Base-by-base conservation (phyloP, 2,888 invertebrate genomes). In the Lacanobia wlatinum region DNA sequence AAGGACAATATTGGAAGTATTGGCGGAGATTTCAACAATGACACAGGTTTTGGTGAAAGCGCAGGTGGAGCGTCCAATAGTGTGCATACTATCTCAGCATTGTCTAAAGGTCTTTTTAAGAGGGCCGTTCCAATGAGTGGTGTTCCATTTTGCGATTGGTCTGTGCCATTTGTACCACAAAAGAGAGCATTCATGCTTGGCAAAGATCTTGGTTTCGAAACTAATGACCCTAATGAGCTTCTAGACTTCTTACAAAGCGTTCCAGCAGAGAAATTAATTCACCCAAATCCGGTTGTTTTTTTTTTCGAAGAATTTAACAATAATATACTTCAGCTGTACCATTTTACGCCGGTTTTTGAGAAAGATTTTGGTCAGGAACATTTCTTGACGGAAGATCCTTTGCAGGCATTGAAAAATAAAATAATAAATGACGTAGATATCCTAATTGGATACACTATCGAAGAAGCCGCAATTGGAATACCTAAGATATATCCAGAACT, bases 361-460 rank as follows among this genome's bases (percentile, higher is more conserved):
- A 93, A 92, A 85, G 80, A 91, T 78, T 90, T 91, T 70, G 92
- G 92, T 0, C 76, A 86, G 55, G 86, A 89, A 6, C 81, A 88
- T 60, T 93, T 93, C 52, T 46, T 93, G 28, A 88, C 83, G 1
- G 90, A 91, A 78, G 78, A 87, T n/a, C 90, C 90, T 1, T 61
- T 85, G 2, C 80, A 88, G 23, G 63, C 84, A 28, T 73, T 91
- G 38, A 91, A 87, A 86, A 92, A 92, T 40, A 97, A 97, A 48
- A 92, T 91, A 18, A 88, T 96, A 7, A 91, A 92, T 63, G 84
- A 92, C 55, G 95, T 97, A 1, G 98, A 98, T 0, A 95, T 98
- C 89, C 96, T 98, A 87, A 95, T 97, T 28, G 98, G 98, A 3
- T 90, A 97, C 14, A 98, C 97, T 12, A 96, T 96, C 1, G 96